A percentile compares a stretch with the other conserved stretches of the same genome.
Evolutionary conservation across 1,140 invertebrate genomes (phyloP).

Genomic region (Geopemphigus sp.): DNA sequence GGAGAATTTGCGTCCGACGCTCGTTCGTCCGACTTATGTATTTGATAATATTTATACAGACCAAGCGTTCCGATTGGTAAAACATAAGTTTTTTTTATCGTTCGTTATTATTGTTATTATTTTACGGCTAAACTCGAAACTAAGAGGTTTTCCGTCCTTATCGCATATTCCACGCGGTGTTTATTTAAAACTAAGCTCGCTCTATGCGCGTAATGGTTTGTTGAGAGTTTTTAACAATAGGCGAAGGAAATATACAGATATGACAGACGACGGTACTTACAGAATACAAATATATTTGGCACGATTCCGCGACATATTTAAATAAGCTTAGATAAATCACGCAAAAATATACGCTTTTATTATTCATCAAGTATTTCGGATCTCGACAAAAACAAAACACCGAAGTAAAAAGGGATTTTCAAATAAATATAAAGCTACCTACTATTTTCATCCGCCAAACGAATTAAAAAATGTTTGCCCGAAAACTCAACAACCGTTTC

Average conservation of each 20-base stretch:
- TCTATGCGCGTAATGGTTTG: background rate
- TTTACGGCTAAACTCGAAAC: background rate
- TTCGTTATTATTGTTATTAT: background rate
- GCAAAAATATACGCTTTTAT: background rate
- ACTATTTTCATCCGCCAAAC: background rate
- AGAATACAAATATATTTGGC: background rate
- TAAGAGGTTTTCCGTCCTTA: conserved; percentile 2
- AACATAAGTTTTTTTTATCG: background rate
- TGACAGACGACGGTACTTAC: background rate
- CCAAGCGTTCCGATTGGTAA: background rate
- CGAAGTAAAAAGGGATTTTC: conserved; percentile 1
- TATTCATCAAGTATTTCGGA: conserved; percentile 16
- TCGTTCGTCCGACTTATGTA: background rate
- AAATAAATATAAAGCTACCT: background rate
- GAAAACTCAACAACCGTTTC: background rate
- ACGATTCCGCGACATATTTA: background rate
- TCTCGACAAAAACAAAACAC: background rate
- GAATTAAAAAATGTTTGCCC: conserved; percentile 4
- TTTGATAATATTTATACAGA: conserved; percentile 20
- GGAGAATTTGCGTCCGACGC: too few species aligned
- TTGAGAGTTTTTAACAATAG: background rate
- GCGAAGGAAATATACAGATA: background rate
- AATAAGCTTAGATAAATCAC: conserved; percentile 36
- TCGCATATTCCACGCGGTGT: conserved; percentile 22
- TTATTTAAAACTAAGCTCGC: conserved; percentile 27